Conservation (phyloP, 2,113 vertebrate genomes). For the Stigmatopora nigra region DNA sequence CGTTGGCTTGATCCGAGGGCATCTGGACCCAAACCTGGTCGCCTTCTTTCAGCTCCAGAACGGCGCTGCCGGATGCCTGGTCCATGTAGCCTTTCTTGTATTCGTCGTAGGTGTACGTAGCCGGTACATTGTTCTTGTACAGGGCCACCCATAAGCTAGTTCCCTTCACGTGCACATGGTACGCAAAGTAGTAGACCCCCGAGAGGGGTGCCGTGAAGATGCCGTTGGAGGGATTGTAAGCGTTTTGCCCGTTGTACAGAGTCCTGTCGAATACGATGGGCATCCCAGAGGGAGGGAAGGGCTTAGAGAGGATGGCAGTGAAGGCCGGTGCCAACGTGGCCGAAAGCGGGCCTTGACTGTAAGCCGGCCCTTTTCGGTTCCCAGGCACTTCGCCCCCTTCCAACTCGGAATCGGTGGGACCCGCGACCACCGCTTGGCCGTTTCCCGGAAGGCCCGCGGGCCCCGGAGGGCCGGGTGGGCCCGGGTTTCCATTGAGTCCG, state of each 20-base stretch:
- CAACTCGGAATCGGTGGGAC: constrained; percentile 75
- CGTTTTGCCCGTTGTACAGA: constrained; percentile 92
- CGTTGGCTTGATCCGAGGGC: constrained; percentile 97
- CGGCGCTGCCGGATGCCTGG: constrained; percentile 95
- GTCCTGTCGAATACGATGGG: constrained; percentile 96
- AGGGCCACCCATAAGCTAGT: constrained; percentile 96
- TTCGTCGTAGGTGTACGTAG: constrained; percentile 97
- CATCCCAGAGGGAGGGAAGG: constrained; percentile 91
- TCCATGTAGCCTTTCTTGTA: constrained; percentile 99
- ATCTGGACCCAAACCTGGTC: constrained; percentile 98
- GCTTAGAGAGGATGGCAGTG: constrained; percentile 89
- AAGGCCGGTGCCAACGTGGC: constrained; percentile 83
- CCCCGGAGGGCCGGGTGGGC: constrained; percentile 76
- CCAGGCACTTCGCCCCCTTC: constrained; percentile 80
- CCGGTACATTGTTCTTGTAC: constrained; percentile 98
- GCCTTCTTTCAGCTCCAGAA: constrained; percentile 91
- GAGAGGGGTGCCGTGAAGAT: constrained; percentile 91
- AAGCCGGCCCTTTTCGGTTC: constrained; percentile 78
- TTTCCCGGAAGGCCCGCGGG: constrained; percentile 79
- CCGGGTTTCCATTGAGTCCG: constrained; percentile 78
- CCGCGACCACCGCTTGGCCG: constrained; percentile 78
- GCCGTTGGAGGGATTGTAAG: constrained; percentile 86
- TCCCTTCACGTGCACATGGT: constrained; percentile 97
- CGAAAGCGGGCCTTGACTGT: constrained; percentile 77
- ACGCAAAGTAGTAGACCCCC: constrained; percentile 96